Conservation (phyloP, 2,797 vertebrate species). For the Scolopax bukidnonensis region DNA sequence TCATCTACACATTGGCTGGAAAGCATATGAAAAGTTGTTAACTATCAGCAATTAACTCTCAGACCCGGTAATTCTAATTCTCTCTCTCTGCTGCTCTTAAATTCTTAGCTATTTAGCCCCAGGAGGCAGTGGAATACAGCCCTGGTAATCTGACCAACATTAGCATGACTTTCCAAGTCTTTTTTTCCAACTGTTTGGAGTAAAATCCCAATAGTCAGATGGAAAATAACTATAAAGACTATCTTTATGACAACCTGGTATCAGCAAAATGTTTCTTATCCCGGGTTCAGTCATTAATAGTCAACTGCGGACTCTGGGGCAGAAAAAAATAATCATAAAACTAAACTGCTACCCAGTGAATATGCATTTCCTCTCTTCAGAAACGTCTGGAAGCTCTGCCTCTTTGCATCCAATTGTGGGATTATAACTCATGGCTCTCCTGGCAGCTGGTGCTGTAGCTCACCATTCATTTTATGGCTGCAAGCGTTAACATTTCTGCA, state of each 20-base stretch:
- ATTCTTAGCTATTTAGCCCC: neutral
- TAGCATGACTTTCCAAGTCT: neutral
- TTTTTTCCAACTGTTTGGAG: neutral
- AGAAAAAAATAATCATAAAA: slow-evolving; percentile 50
- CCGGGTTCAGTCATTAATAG: neutral
- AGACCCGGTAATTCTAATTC: neutral
- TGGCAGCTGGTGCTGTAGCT: slow-evolving; percentile 57
- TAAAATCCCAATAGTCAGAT: neutral
- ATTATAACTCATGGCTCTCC: slow-evolving; percentile 59
- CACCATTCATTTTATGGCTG: slow-evolving; percentile 71
- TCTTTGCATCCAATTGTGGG: neutral
- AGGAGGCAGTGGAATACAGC: neutral
- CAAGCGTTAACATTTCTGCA: slow-evolving; percentile 69
- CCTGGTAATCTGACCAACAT: neutral
- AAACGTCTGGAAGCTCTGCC: slow-evolving; percentile 31
- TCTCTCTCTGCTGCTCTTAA: neutral
- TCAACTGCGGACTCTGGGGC: neutral
- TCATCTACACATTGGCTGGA: neutral
- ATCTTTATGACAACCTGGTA: neutral
- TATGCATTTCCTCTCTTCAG: slow-evolving; percentile 28
- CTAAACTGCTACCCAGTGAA: slow-evolving; percentile 16
- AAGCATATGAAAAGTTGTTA: neutral
- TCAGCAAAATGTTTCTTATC: neutral
- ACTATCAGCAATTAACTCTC: neutral
- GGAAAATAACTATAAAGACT: slow-evolving; percentile 18